Evolutionary conservation across 2,888 invertebrate genomes (phyloP), one percentile per base, ranked within the genome.

Genomic region (Timandra comae): DNA sequence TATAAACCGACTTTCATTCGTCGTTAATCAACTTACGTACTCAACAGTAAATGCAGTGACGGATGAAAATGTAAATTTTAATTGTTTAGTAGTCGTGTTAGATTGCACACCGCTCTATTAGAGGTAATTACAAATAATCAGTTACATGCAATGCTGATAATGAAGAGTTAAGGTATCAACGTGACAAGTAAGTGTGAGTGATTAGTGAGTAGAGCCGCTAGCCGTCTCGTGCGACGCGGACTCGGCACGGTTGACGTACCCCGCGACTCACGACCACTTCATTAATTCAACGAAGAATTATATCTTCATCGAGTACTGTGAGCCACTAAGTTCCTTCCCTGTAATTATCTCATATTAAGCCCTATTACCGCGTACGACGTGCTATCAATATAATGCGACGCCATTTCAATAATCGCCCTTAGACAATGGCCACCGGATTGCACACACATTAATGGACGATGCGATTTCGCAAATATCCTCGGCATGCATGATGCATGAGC

Each of bases 331-430:
- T 63, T 60, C 60, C 57, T 60, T 56, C 66, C 52, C 64, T 74
- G 60, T 74, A 77, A 82, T 81, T 81, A 81, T 63, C 52, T 56
- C 52, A 54, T 69, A 79, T 80, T 79, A 78, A 51, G 55, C 50
- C 57, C 66, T 69, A 79, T 80, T 79, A 79, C 65, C 59, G 60
- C 56, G 52, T 65, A 75, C 56, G 66, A 65, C 52, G 58, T 46
- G 53, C 71, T 60, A 80, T 81, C 70, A 73, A 57, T 70, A 66
- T 77, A 78, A 80, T 80, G 60, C 63, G 58, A 52, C 56, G 58
- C 62, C 63, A 68, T 79, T 74, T 61, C 60, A 62, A 69, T 80
- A 79, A 80, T 73, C 67, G 63, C 36, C 50, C 59, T 62, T 63
- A 75, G 71, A 74, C 75, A 78, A 76, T 73, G 57, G 55, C 63